Conservation (phyloP, 2,113 vertebrate species). For the Sapajus apella region DNA sequence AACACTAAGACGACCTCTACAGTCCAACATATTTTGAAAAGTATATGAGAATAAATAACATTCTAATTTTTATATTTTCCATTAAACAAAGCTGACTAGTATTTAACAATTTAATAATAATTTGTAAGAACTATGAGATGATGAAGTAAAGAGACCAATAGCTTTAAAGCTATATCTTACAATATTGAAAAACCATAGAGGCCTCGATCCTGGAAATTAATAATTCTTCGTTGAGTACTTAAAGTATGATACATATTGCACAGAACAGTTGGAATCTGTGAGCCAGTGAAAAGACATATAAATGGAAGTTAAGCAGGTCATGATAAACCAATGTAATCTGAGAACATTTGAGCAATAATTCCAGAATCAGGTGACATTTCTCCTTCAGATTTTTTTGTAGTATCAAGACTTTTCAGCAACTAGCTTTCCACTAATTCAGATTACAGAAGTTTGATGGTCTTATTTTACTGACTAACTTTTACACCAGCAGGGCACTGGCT, state of each 20-base stretch:
- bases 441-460: background rate
- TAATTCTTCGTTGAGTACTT: background rate
- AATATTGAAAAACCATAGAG: background rate
- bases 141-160: background rate
- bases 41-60: conserved; percentile 22
- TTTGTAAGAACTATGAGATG: conserved; percentile 8
- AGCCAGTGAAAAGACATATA: background rate
- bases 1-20: background rate
- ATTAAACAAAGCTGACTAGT: conserved; percentile 27
- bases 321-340: background rate
- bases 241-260: background rate
- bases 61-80: conserved; percentile 26
- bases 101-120: conserved; percentile 22
- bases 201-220: background rate
- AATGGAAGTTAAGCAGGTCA: background rate
- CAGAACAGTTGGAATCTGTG: background rate
- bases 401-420: background rate
- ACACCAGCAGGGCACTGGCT: background rate
- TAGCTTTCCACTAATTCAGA: conserved; percentile 30
- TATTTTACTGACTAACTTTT: conserved; percentile 31
- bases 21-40: conserved; percentile 41
- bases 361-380: background rate
- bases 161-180: background rate
- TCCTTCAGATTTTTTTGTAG: background rate
- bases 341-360: conserved; percentile 22